phyloP scores from a whole-genome alignment of 2,888 invertebrate species.

The Hololepta plana region DNA sequence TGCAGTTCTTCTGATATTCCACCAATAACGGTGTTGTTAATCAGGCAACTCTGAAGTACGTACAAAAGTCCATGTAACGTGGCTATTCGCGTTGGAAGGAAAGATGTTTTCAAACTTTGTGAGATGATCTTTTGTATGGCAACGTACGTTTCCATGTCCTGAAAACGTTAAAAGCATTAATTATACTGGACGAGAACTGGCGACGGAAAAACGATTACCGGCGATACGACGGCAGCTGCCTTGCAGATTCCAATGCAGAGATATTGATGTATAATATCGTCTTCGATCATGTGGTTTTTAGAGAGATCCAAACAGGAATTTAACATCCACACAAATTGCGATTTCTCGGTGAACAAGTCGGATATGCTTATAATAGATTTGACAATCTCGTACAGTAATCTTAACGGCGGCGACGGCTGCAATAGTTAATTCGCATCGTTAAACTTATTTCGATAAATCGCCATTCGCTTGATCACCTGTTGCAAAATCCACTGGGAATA shows the following conservation, averaged over 20 bases:
- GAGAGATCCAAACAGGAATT: conserved; percentile 47
- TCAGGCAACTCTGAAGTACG: conserved; percentile 38
- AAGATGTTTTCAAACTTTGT: conserved; percentile 38
- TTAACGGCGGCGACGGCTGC: conserved; percentile 26
- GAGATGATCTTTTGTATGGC: conserved; percentile 40
- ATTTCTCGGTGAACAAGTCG: conserved; percentile 55
- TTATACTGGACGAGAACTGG: conserved; percentile 5
- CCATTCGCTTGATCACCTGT: no score
- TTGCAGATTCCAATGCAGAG: conserved; percentile 48
- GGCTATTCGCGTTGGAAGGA: conserved; percentile 40
- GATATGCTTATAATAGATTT: conserved; percentile 53
- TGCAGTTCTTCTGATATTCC: conserved; percentile 31
- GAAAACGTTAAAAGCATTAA: conserved; percentile 4
- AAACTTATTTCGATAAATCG: conserved; percentile 1
- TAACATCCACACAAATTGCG: conserved; percentile 67
- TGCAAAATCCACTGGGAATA: conserved; percentile 58
- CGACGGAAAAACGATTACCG: conserved; percentile 22
- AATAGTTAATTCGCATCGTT: conserved; percentile 9
- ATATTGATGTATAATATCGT: conserved; percentile 58
- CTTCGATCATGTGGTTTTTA: conserved; percentile 49
- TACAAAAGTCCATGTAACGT: conserved; percentile 49
- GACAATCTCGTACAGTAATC: conserved; percentile 36
- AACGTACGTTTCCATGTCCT: conserved; percentile 40
- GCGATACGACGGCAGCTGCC: conserved; percentile 43
- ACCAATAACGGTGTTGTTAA: conserved; percentile 28